Base-by-base conservation (phyloP, 2,888 invertebrate genomes). In the Oscheius sp. region DNA sequence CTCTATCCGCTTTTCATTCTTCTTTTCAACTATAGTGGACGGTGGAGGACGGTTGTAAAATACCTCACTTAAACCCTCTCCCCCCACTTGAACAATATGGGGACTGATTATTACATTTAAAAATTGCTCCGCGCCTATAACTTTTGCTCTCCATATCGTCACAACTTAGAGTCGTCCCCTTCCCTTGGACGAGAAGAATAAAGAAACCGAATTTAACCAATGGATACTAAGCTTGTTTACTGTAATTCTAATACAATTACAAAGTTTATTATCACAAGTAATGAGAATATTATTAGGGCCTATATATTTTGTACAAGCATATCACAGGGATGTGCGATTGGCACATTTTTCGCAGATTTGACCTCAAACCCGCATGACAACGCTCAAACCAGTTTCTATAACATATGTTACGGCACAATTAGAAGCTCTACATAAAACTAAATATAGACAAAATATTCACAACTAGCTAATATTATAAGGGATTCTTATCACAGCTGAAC, bases 401-500 rank as follows among this genome's bases (percentile, higher is more conserved):
- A 24, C 20, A 20, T 24, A 17, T 6, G 17, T 44, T 9, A 36
- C 14, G 36, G 14, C 36, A 36, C 8, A 8, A 36, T 36, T n/a
- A n/a, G n/a, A n/a, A n/a, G n/a, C n/a, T 36, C 36, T 14, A 14
- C 8, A 36, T 36, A 32, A 28, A 51, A 3, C 8, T 57, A 57
- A 36, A 20, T 26, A 14, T 30, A 30, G 30, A 51, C 51, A 51
- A 17, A 44, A 44, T n/a, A 38, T 30, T 44, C 59, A 59, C 59
- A 59, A 41, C 4, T 2, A 4, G 41, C 6, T 59, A 59, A 22
- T 30, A 26, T 57, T 14, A 28, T n/a, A 44, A 59, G 2, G 12
- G 8, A 26, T 22, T 64, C 41, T 36, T 64, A 1, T 64, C 64
- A 8, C 44, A 61, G 5, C 49, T 22, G 47, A 76, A 72, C 83